Percentiles rank a stretch among this genome's conserved stretches.
Conservation (phyloP, 92 coral and sea anemone genomes). For the Palythoa caribaeorum region DNA sequence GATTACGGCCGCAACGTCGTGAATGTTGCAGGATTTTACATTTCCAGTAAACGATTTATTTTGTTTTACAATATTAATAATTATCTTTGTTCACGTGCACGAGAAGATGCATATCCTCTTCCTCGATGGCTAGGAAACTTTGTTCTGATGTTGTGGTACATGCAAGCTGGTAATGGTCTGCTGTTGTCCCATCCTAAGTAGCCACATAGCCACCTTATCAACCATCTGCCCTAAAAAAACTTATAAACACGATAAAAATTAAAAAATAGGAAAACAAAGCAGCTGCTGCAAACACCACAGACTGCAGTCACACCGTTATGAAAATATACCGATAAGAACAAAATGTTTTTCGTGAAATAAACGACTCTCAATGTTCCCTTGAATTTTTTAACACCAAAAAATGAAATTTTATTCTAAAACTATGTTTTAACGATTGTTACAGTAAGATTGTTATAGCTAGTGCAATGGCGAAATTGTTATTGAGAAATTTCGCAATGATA, state of each 20-base stretch:
- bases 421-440: too few species aligned
- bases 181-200: slow-evolving; percentile 51
- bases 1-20: too few species aligned
- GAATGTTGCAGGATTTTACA: too few species aligned
- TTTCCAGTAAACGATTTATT: too few species aligned
- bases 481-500: too few species aligned
- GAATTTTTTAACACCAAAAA: too few species aligned
- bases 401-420: too few species aligned
- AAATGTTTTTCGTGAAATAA: too few species aligned
- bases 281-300: background rate
- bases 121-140: slow-evolving; percentile 32
- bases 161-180: slow-evolving; percentile 50
- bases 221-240: slow-evolving; percentile 46
- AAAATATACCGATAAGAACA: background rate
- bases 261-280: background rate
- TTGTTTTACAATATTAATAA: too few species aligned
- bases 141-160: slow-evolving; percentile 33
- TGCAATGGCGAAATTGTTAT: too few species aligned
- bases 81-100: slow-evolving; percentile 4
- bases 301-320: background rate
- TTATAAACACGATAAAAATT: background rate
- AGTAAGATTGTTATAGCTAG: too few species aligned
- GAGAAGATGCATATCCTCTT: slow-evolving; percentile 29
- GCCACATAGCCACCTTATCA: slow-evolving; percentile 53
- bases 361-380: too few species aligned